Base-by-base conservation (phyloP, 1,140 invertebrate species). In the Cyrtorhinus lividipennis region DNA sequence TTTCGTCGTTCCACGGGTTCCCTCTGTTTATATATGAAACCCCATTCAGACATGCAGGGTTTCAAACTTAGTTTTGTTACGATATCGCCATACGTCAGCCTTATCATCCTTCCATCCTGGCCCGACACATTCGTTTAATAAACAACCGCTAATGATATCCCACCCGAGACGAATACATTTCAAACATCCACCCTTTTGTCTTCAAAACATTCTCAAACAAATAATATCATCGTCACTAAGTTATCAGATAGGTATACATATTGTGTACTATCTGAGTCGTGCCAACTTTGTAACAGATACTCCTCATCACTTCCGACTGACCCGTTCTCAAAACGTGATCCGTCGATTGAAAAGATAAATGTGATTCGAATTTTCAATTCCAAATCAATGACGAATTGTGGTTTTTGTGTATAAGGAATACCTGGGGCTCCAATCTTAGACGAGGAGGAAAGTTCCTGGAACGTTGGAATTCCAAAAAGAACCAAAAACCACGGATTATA, bases 31-130 rank as follows among this genome's bases (percentile, higher is more conserved):
- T n/a, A 22, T 10, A 20, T 13, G 20, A 12, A 12, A 5, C 48
- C 48, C 48, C 48, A 20, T 53, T 53, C 18, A 53, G 48, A 22
- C 12, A 53, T 10, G 20, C 48, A 20, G 48, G 48, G 48, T 53
- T 53, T 53, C 48, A 53, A 53, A 53, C 48, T 53, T 53, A 53
- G 48, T 53, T 53, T 53, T 53, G 48, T 53, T 53, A 20, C 48
- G 48, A 53, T 53, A 53, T 53, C 48, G 48, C 48, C 48, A 53
- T 53, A 53, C 48, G 48, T 53, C 48, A 53, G 48, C 48, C 48
- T 53, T 53, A 53, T 53, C 48, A 53, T 38, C 30, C 15, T 15
- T 8, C 30, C 8, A 5, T 53, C 20, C 18, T n/a, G n/a, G 20
- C 48, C 48, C 48, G 48, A 12, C 48, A 53, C 30, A 13, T 53